Evolutionary conservation across 2,888 invertebrate species (phyloP), one percentile per base, ranked within the genome.

Genomic region (Campoletis raptor): DNA sequence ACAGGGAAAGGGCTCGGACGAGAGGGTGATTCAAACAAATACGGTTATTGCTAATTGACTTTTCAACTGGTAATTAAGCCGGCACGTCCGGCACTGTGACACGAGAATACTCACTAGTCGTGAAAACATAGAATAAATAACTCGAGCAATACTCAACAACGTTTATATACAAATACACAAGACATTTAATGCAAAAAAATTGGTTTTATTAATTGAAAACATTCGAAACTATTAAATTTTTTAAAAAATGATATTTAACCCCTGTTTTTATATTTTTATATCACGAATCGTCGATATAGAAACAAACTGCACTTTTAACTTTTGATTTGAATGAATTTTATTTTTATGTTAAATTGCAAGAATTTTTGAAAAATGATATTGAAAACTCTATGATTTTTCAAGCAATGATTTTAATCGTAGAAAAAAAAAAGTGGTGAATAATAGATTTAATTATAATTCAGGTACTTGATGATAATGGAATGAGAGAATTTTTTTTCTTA

Each of bases 41-140:
- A 92, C 91, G 89, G 90, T 92, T 92, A 92, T 89, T 89, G 90
- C 90, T 92, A 91, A 92, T 92, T 92, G 92, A 91, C 92, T 91
- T 92, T 91, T 91, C 91, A 92, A 92, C 91, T 90, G 89, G 89
- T 92, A 91, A 92, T 92, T 92, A 92, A 90, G 90, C 90, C 69
- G 89, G 89, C 85, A 89, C 89, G 88, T 88, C 89, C 90, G 83
- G 84, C 81, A 30, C 81, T 77, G 88, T 87, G 88, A 89, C 86
- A 86, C 73, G 72, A 69, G 81, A 87, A 81, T 66, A 74, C 24
- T 37, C 37, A 69, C 73, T 69, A 74, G 73, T 77, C 81, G 73
- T 86, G 73, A 74, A 81, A 74, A 78, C 77, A 76, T 66, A 67
- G 40, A 73, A 40, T 52, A 52, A 77, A 78, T 73, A 70, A 45